Evolutionary conservation across 2,113 vertebrate species (phyloP).

Genomic region (rat (Rattus norvegicus)): DNA sequence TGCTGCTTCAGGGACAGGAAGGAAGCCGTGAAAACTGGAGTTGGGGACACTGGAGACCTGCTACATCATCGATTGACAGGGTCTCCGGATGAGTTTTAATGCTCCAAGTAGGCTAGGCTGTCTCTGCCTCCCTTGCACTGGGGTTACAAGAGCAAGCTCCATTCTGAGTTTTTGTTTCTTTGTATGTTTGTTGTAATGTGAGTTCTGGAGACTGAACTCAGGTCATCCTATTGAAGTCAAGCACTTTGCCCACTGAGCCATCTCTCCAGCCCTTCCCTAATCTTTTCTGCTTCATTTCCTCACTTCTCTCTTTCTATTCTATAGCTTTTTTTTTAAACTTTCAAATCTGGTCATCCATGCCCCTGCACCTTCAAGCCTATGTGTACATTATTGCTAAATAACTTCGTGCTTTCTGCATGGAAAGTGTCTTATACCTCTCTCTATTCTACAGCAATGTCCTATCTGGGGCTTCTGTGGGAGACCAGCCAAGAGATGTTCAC

Average conservation of each 20-base stretch:
- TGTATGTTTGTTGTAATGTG: not conserved
- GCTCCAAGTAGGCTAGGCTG: not conserved
- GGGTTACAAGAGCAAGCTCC: not conserved
- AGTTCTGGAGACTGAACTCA: not conserved
- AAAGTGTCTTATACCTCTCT: not conserved
- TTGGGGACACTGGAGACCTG: not conserved
- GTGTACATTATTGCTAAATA: not conserved
- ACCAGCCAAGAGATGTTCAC: not conserved
- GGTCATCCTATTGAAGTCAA: not conserved
- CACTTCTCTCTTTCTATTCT: not conserved
- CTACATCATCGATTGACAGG: not conserved
- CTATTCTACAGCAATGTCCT: not conserved
- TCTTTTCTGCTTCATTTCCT: not conserved
- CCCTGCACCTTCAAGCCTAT: not conserved
- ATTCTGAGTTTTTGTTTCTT: not conserved
- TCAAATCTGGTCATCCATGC: not conserved
- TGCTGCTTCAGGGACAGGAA: not conserved
- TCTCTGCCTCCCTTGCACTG: not conserved
- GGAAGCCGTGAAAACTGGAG: not conserved
- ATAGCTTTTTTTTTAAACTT: not conserved
- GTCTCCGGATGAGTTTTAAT: not conserved
- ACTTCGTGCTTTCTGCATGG: not conserved
- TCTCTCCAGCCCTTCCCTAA: not conserved
- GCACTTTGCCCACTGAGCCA: not conserved
- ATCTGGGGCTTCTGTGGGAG: not conserved